phyloP scores from a whole-genome alignment of 2,888 invertebrate genomes.

The Cosmorhoe ocellata region DNA sequence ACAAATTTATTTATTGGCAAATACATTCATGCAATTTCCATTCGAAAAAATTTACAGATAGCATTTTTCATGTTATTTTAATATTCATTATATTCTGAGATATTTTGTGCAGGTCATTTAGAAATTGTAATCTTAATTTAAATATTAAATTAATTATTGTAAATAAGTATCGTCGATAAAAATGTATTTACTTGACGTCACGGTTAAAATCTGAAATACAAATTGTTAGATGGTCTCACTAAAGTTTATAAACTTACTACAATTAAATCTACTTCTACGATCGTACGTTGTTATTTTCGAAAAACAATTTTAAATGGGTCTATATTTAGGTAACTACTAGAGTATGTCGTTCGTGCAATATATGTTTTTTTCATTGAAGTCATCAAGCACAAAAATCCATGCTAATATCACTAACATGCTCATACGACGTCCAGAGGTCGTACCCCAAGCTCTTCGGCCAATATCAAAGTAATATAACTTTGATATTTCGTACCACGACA shows the following conservation, averaged over 20 bases:
- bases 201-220: constrained; percentile 18
- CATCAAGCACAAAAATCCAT: constrained; percentile 28
- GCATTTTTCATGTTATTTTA: neutral
- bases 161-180: constrained; percentile 13
- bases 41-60: constrained; percentile 12
- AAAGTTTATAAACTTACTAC: constrained; percentile 8
- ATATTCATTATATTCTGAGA: neutral
- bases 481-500: no score
- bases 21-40: constrained; percentile 71
- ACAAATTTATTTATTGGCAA: constrained; percentile 77
- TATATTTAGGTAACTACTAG: neutral
- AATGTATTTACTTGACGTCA: no score
- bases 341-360: constrained; percentile 1
- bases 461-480: no score
- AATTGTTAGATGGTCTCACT: constrained; percentile 11
- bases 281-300: neutral
- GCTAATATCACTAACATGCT: constrained; percentile 27
- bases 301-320: neutral
- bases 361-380: neutral
- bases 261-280: constrained; percentile 19
- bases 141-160: neutral
- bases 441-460: no score
- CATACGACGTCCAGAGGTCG: constrained; percentile 11
- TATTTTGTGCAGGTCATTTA: constrained; percentile 3
- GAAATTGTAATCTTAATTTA: constrained; percentile 1